Evolutionary conservation across 2,797 vertebrate genomes (phyloP), one percentile per base, ranked within the genome.

Genomic region (Botia kubotai): DNA sequence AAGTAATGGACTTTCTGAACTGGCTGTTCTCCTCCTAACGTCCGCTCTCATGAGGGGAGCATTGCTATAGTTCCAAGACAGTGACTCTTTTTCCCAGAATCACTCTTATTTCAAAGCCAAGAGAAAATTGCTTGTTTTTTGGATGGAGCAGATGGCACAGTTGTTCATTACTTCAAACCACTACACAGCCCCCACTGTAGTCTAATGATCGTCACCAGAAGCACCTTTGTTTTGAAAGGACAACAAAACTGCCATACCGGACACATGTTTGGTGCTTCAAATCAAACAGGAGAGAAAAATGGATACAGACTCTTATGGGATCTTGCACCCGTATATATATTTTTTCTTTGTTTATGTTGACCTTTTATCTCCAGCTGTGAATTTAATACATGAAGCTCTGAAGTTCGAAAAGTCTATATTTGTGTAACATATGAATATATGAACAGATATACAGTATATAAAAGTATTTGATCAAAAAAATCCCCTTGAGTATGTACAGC

Each of bases 51-150:
- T 96, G 95, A 96, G 95, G 93, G 95, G 93, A 93, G 94, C 94
- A 93, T 96, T 97, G 94, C 94, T 97, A 95, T 97, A 96, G 94
- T 95, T 77, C 14, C 75, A 57, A 65, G 74, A 66, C 92, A 93
- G 93, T 94, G 94, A 95, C 93, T 93, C 60, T 93, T 95, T 95
- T 77, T 53, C 55, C 26, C 82, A 93, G 93, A 94, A 94, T 95
- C 93, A 92, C 92, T 94, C 93, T 95, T 93, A 94, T 95, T 94
- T 94, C 93, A 93, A 95, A 95, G 94, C 91, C 93, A 97, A 95
- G 93, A 94, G 93, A 95, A 94, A 95, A 94, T 94, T 92, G 94
- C 93, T 94, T 96, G 95, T 95, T 95, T 94, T 94, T 93, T 92
- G 93, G 91, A 93, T 84, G 91, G 94, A 93, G 90, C 89, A 91